These are phyloP conservation scores for Euclidia mi DNA, from an alignment of 2,888 invertebrate species.

Conservation along the genomic window DNA sequence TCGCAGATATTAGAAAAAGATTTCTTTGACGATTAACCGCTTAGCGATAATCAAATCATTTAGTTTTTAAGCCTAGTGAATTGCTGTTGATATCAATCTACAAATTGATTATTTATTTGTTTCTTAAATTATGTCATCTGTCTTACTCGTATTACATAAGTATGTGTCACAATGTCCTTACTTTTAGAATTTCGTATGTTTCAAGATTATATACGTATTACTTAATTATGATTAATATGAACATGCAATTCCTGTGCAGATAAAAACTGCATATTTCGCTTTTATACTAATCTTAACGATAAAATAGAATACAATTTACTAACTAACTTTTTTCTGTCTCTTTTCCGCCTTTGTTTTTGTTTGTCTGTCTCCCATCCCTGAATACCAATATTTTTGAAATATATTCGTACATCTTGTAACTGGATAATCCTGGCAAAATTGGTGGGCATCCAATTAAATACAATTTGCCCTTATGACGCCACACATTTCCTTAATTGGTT, in stretches of 20 bases:
- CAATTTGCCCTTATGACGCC: constrained; percentile 69
- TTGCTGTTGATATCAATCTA: constrained; percentile 2
- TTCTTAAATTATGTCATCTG: too few species aligned
- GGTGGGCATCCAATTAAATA: constrained; percentile 63
- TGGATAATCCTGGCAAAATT: constrained; percentile 11
- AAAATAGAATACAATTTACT: constrained; percentile 61
- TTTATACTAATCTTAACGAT: constrained; percentile 41
- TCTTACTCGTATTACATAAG: too few species aligned
- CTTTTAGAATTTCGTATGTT: too few species aligned
- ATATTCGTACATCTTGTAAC: too few species aligned
- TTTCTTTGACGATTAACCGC: too few species aligned
- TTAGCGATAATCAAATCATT: too few species aligned
- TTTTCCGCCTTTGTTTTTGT: constrained; percentile 69
- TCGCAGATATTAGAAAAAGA: too few species aligned
- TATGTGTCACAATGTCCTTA: too few species aligned
- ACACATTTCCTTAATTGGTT: constrained; percentile 74
- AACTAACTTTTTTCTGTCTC: constrained; percentile 67
- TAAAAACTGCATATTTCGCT: too few species aligned
- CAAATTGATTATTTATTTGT: neutral
- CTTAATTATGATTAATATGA: constrained; percentile 4
- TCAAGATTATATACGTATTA: too few species aligned
- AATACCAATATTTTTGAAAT: neutral
- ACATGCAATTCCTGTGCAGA: neutral
- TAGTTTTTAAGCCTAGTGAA: too few species aligned
- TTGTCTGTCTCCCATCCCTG: constrained; percentile 41